These are phyloP conservation scores for Tragelaphus scriptus DNA, from an alignment of 2,113 vertebrate genomes.

Conservation along the genomic window DNA sequence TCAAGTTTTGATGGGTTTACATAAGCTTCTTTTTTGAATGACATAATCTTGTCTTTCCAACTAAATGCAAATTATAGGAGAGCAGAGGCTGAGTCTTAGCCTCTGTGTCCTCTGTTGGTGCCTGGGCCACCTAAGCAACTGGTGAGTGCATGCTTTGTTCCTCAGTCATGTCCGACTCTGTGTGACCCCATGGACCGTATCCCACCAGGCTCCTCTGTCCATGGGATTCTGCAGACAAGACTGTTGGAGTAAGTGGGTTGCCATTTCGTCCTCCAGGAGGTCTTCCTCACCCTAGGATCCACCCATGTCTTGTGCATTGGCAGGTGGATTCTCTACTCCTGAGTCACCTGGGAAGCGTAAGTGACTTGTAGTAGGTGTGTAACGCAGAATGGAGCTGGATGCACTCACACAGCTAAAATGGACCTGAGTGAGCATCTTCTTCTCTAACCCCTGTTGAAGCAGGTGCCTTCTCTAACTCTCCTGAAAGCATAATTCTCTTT, in stretches of 20 bases:
- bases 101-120: not conserved
- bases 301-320: not conserved
- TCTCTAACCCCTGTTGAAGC: not conserved
- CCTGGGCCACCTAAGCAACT: not conserved
- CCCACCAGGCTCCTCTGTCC: not conserved
- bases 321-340: not conserved
- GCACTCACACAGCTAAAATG: not conserved
- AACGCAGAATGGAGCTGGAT: not conserved
- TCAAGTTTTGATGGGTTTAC: not conserved
- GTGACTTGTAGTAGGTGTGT: not conserved
- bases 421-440: not conserved
- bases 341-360: not conserved
- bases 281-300: not conserved
- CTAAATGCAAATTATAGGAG: not conserved
- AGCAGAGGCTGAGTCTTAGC: not conserved
- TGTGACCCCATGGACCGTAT: not conserved
- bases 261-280: not conserved
- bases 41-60: not conserved
- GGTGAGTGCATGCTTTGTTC: fast-evolving
- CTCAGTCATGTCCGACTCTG: fast-evolving
- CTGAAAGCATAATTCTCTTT: not conserved
- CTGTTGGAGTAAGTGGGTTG: not conserved
- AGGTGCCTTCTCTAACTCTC: not conserved
- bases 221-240: not conserved
- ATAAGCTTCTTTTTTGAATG: not conserved